Conservation (phyloP, 2,797 vertebrate species). For the Tenualosa ilisha region DNA sequence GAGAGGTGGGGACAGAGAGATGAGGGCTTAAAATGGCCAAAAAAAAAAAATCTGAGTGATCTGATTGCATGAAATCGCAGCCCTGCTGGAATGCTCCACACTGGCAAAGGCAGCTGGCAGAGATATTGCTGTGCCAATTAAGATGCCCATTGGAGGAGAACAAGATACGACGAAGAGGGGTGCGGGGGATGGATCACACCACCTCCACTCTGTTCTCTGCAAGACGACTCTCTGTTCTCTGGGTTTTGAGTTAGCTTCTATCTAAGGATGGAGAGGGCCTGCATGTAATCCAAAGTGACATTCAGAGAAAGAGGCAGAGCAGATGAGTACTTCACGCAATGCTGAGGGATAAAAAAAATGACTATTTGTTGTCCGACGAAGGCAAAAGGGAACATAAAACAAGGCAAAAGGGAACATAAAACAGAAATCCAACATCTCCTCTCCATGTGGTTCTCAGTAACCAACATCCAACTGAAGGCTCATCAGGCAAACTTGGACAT, state of each 20-base stretch:
- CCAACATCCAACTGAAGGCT: not conserved
- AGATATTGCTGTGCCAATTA: not conserved
- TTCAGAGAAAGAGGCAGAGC: not conserved
- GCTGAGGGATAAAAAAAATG: not conserved
- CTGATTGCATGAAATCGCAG: not conserved
- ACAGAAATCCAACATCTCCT: not conserved
- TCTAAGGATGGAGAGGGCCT: not conserved
- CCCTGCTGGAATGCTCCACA: not conserved
- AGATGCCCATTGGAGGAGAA: not conserved
- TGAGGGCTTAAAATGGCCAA: too few relatives aligned
- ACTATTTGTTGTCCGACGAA: not conserved
- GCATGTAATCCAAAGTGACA: slow-evolving; percentile 8
- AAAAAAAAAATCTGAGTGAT: too few relatives aligned
- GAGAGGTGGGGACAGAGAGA: too few relatives aligned
- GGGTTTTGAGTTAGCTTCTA: not conserved
- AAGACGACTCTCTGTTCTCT: not conserved
- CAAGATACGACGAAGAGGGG: not conserved
- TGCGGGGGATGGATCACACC: not conserved
- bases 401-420: not conserved
- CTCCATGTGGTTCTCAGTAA: not conserved
- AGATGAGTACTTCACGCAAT: not conserved
- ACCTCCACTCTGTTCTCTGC: too few relatives aligned
- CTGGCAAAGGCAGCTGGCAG: not conserved
- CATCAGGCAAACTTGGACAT: too few relatives aligned
- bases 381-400: not conserved